A percentile compares a stretch with the other conserved stretches of the same genome.
Conservation (phyloP, 2,888 invertebrate species). For the Heliothis peltigera region DNA sequence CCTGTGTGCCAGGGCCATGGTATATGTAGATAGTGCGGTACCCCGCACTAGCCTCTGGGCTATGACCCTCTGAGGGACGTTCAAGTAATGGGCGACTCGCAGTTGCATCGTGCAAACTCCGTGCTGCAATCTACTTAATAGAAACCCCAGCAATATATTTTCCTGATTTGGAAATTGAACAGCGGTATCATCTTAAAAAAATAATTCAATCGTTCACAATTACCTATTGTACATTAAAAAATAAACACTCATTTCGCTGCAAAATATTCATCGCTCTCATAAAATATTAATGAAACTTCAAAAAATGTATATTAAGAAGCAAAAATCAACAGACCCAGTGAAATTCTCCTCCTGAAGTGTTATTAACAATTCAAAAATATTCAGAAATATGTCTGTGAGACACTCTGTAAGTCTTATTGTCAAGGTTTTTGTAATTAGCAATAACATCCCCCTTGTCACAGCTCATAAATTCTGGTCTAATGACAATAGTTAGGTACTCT, state of each 20-base stretch:
- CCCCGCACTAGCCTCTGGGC: no score
- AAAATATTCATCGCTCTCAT: constrained; percentile 2
- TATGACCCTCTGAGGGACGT: no score
- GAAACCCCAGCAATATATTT: no score
- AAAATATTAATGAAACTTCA: constrained; percentile 2
- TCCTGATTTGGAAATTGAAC: no score
- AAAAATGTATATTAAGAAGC: background rate
- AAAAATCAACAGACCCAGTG: constrained; percentile 1
- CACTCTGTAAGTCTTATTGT: background rate
- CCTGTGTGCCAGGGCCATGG: no score
- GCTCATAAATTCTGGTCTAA: constrained; percentile 2
- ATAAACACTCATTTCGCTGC: background rate
- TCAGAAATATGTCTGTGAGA: background rate
- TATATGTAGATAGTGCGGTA: no score
- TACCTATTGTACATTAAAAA: background rate
- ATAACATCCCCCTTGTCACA: background rate
- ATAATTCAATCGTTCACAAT: background rate
- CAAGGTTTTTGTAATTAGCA: background rate
- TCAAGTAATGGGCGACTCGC: no score
- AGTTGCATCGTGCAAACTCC: no score
- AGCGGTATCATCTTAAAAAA: no score
- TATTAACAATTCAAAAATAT: background rate
- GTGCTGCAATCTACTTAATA: no score
- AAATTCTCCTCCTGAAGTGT: background rate
- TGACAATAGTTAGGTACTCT: background rate